Evolutionary conservation across 2,113 vertebrate species (phyloP).

Genomic region (Oreochromis spilurus): DNA sequence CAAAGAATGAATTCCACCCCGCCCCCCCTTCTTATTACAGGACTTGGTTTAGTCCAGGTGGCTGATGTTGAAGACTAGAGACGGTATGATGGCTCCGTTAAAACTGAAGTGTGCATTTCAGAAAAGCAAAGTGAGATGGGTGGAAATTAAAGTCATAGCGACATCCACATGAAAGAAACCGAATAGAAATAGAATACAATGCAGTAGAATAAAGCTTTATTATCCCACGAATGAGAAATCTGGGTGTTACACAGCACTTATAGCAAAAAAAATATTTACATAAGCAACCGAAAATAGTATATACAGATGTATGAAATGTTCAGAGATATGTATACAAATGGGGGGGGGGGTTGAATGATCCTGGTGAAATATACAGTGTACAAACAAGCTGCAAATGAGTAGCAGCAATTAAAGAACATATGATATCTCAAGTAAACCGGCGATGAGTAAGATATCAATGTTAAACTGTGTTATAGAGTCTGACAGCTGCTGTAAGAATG

Average conservation of each 20-base stretch:
- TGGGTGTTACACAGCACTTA: not conserved
- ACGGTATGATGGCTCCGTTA: not conserved
- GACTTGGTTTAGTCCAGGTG: not conserved
- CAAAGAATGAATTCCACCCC: not conserved
- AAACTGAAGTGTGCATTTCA: not conserved
- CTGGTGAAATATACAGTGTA: not conserved
- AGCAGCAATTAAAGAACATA: not conserved
- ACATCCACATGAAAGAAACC: too few species aligned
- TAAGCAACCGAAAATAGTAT: accelerated
- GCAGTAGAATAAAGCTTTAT: not conserved
- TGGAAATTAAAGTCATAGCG: not conserved
- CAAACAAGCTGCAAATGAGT: not conserved
- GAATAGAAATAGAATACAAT: not conserved
- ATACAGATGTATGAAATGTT: not conserved
- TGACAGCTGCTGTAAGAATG: not conserved
- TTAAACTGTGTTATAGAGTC: not conserved
- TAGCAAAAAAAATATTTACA: not conserved
- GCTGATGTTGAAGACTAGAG: not conserved
- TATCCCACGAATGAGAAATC: not conserved
- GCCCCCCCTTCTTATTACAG: not conserved
- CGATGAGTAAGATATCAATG: not conserved
- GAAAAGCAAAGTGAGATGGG: not conserved
- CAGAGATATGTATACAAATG: not conserved
- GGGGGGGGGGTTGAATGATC: accelerated
- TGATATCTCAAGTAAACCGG: not conserved